Evolutionary conservation across 2,797 vertebrate genomes (phyloP).

Genomic region (Orientallactaga sibirica): DNA sequence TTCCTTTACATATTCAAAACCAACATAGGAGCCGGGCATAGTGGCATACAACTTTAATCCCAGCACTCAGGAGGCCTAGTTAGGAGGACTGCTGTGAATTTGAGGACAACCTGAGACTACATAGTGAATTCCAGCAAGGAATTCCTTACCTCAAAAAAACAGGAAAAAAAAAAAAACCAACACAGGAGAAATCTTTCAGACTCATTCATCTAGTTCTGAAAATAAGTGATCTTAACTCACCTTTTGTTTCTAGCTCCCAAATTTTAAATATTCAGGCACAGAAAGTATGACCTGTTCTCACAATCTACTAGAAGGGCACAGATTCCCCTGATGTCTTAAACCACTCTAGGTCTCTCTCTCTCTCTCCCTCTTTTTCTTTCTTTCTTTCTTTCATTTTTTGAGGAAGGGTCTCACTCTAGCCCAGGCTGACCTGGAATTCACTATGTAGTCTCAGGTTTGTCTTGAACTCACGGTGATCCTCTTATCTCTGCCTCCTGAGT

Average conservation of each 20-base stretch:
- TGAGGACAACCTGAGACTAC: no score
- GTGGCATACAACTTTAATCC: no score
- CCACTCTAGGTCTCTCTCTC: background rate
- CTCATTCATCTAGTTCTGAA: slow-evolving; percentile 40
- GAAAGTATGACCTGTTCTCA: background rate
- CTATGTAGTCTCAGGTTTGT: no score
- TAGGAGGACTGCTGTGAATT: no score
- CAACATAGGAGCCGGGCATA: background rate
- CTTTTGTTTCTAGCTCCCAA: background rate
- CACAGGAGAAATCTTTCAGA: slow-evolving; percentile 15
- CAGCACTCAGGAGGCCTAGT: no score
- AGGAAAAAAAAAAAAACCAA: background rate
- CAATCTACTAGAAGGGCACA: background rate
- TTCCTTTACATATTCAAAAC: slow-evolving; percentile 59
- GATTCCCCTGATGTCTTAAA: background rate
- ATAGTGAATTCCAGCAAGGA: no score
- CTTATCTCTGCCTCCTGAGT: no score
- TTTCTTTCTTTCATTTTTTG: no score
- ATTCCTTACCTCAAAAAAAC: background rate
- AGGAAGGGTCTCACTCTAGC: no score
- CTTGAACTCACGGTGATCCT: no score
- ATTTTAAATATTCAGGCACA: slow-evolving; percentile 25
- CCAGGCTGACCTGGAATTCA: no score
- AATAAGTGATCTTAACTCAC: background rate
- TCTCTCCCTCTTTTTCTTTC: no score